Base-by-base conservation (phyloP, 2,113 vertebrate species). In the Sterrhoptilus dennistouni region DNA sequence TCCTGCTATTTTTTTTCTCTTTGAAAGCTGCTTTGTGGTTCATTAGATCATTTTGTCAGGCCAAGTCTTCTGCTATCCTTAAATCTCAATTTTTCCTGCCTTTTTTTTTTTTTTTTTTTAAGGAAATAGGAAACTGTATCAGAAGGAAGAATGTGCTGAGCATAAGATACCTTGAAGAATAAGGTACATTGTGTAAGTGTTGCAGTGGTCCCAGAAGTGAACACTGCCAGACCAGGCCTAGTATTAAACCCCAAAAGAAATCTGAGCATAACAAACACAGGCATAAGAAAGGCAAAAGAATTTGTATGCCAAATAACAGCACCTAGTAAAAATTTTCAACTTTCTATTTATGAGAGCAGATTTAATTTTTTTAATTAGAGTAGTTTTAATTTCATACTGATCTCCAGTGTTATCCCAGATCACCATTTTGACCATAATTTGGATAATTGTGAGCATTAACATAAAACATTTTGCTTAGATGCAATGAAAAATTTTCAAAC, bases 1-100 rank as follows among this genome's bases (percentile, higher is more conserved):
- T 97, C 96, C 95, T 96, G 96, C 88, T 93, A 92, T 85, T 96
- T 97, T 38, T 38, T 97, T 96, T 93, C 80, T 91, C 85, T 83
- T 96, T 93, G 85, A 83, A 95, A 82, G 77, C 93, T 78, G 36
- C 49, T 88, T 93, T 92, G 83, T 83, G 72, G 71, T 78, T 90
- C 92, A 64, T 86, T 89, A 66, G 83, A 83, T 88, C 68, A 49
- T 92, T 22, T 63, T 64, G 76, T 84, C 45, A 75, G 88, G 64
- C 60, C 76, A 70, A 56, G 68, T 81, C 89, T 76, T 83, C 60
- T 90, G 56, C 69, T 87, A 29, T 60, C 88, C 83, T 71, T 81
- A 93, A 96, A 68, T 35, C n/a, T 87, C 21, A 9, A 12, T 78
- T 91, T 89, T 87, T 64, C 25, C 59, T 70, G 16, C 7, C 44